A percentile compares a stretch with the other conserved stretches of the same genome.
These are phyloP conservation scores for Dendrocincla fuliginosa DNA, from an alignment of 2,797 vertebrate species.

Conservation along the genomic window DNA sequence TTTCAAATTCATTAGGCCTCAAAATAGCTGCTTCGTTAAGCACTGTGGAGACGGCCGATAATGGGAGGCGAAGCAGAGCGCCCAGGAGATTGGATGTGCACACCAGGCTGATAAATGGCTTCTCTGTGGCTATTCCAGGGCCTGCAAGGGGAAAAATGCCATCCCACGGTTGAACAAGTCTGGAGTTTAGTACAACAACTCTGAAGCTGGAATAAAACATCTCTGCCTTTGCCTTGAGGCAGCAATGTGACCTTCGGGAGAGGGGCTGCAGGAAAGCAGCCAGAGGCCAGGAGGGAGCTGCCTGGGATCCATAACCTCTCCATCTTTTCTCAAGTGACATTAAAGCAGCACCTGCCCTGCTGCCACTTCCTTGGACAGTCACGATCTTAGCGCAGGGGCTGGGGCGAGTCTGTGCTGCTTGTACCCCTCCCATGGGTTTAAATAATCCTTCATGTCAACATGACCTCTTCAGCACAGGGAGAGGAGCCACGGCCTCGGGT, in stretches of 20 bases:
- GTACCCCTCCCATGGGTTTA: fast-evolving
- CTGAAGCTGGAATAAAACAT: neutral
- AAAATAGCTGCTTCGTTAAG: constrained; percentile 9
- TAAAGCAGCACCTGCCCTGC: neutral
- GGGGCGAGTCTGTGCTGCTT: neutral
- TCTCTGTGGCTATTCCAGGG: constrained; percentile 3
- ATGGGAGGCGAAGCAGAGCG: neutral
- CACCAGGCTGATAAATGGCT: constrained; percentile 7
- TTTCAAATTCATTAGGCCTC: neutral
- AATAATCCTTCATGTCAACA: fast-evolving
- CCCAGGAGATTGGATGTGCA: constrained; percentile 26
- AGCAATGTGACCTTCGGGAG: neutral
- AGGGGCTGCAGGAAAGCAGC: neutral
- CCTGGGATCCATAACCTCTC: neutral
- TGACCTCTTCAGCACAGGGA: fast-evolving
- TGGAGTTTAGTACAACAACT: neutral
- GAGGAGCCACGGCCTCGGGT: fast-evolving
- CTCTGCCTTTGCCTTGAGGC: neutral
- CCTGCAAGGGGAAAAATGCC: neutral
- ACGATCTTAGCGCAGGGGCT: no score
- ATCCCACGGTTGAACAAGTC: neutral
- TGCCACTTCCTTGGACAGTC: fast-evolving
- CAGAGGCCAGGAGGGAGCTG: neutral
- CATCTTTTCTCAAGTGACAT: neutral
- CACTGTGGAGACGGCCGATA: neutral